Evolutionary conservation across 2,797 vertebrate species (phyloP).

Genomic region (Phalanger gymnotis): DNA sequence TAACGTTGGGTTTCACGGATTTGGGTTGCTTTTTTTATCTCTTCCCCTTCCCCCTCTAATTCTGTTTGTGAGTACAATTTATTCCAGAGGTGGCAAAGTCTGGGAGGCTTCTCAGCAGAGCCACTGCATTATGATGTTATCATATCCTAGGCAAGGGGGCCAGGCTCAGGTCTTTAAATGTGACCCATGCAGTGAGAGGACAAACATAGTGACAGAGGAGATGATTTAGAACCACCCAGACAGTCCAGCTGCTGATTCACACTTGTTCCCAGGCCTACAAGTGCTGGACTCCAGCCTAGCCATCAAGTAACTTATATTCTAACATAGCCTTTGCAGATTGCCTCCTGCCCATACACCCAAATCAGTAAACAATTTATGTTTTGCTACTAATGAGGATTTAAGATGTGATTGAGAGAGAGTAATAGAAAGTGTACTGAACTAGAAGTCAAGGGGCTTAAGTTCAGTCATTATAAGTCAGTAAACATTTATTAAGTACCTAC

Average conservation of each 20-base stretch:
- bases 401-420: not conserved
- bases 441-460: not conserved
- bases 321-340: not conserved
- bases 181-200: not conserved
- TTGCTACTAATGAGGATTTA: not conserved
- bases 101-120: not conserved
- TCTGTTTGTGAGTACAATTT: not conserved
- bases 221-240: not conserved
- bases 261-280: not conserved
- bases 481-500: not conserved
- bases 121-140: not conserved
- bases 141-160: rapidly evolving
- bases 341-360: not conserved
- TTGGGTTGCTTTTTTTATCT: not conserved
- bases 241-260: not conserved
- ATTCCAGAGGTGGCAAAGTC: not conserved
- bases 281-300: not conserved
- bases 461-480: not conserved
- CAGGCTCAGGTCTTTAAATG: not conserved
- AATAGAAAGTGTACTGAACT: not conserved
- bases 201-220: conserved; percentile 14
- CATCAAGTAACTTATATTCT: not conserved
- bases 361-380: not conserved
- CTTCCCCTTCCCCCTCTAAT: not conserved
- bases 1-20: not conserved